Percentiles rank a stretch among this genome's conserved stretches.
These are phyloP conservation scores for Zele albiditarsus DNA, from an alignment of 2,888 invertebrate species.

Conservation along the genomic window DNA sequence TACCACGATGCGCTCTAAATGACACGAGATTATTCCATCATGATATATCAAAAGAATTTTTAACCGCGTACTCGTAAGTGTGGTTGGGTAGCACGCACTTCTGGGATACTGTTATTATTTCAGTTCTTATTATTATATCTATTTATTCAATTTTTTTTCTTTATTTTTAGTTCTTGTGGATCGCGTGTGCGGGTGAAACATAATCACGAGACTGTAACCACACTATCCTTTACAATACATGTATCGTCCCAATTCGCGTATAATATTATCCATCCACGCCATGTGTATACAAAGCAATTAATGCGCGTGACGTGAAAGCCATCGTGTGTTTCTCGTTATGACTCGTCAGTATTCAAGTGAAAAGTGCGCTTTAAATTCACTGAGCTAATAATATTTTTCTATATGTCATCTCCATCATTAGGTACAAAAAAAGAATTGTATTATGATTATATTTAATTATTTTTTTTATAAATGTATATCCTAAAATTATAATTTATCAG, in stretches of 20 bases:
- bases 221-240: slow-evolving; percentile 15
- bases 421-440: no score
- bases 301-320: slow-evolving; percentile 21
- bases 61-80: background rate
- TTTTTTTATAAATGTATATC: no score
- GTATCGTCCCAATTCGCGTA: background rate
- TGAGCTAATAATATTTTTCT: background rate
- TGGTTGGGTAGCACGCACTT: slow-evolving; percentile 27
- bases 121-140: no score
- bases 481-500: no score
- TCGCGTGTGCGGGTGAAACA: slow-evolving; percentile 1
- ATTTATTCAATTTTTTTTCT: background rate
- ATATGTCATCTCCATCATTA: background rate
- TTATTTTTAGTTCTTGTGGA: background rate
- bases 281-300: background rate
- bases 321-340: slow-evolving; percentile 15
- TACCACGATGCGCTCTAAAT: slow-evolving; percentile 58
- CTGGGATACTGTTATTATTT: slow-evolving; percentile 24
- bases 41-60: slow-evolving; percentile 10
- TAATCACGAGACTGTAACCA: slow-evolving; percentile 17
- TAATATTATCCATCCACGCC: background rate
- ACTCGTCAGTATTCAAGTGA: slow-evolving; percentile 11
- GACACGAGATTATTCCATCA: slow-evolving; percentile 56
- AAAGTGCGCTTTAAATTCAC: slow-evolving; percentile 21
- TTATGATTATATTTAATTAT: no score